Evolutionary conservation across 2,888 invertebrate species (phyloP).

Genomic region (Cerastis rubricosa): DNA sequence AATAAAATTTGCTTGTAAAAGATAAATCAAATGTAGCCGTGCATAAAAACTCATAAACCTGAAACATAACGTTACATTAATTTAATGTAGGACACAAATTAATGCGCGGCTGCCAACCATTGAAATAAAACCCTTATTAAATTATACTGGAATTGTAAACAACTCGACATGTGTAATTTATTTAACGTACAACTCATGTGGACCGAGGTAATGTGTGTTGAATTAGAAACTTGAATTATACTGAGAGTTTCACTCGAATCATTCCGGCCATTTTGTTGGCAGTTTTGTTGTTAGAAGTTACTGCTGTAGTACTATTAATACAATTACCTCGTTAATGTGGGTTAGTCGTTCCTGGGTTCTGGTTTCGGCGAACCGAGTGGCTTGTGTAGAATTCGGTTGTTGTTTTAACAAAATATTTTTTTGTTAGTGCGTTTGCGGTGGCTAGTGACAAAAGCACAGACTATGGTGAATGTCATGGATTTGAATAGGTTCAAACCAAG

Average conservation of each 20-base stretch:
- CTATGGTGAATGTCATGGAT: too few relatives aligned
- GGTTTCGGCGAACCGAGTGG: too few relatives aligned
- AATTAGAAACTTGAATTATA: conserved; percentile 57
- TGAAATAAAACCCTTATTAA: conserved; percentile 69
- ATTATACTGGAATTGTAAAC: conserved; percentile 68
- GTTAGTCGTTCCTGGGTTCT: too few relatives aligned
- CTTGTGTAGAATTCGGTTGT: too few relatives aligned
- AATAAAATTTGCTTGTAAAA: neutral
- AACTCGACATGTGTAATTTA: conserved; percentile 64
- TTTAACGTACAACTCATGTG: conserved; percentile 64
- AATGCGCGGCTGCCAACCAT: conserved; percentile 62
- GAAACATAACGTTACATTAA: conserved; percentile 35
- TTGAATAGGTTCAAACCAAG: too few relatives aligned
- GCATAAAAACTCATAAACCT: conserved; percentile 24
- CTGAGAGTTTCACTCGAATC: conserved; percentile 37
- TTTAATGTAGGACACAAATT: conserved; percentile 45
- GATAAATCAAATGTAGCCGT: neutral
- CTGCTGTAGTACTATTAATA: conserved; percentile 10
- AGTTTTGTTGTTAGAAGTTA: conserved; percentile 46
- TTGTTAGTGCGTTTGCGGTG: too few relatives aligned
- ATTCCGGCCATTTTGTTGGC: conserved; percentile 45
- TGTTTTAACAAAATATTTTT: too few relatives aligned
- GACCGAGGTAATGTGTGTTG: conserved; percentile 58
- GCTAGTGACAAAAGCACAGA: too few relatives aligned
- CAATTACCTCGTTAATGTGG: conserved; percentile 11